Evolutionary conservation across 2,113 vertebrate species (phyloP).

Genomic region (Scophthalmus maximus): DNA sequence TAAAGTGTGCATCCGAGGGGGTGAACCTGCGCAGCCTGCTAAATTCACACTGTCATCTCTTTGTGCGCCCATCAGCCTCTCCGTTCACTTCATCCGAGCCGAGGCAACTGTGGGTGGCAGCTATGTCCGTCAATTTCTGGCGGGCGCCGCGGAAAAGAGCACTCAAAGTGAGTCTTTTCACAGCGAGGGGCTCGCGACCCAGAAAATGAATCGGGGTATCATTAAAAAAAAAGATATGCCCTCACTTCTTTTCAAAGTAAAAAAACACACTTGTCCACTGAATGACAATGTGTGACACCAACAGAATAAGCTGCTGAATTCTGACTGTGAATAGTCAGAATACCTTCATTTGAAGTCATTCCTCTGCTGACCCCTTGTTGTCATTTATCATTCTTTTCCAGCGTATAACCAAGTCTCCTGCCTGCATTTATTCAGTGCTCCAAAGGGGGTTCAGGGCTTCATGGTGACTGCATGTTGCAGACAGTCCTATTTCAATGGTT

Average conservation of each 20-base stretch:
- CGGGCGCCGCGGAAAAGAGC: neutral
- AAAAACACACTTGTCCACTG: neutral
- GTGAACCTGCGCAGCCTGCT: constrained; percentile 14
- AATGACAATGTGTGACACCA: neutral
- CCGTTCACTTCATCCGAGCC: neutral
- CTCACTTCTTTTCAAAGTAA: constrained; percentile 11
- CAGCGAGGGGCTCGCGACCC: neutral
- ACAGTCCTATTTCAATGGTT: constrained; percentile 34
- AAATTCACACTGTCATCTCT: constrained; percentile 22
- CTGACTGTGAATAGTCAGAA: neutral
- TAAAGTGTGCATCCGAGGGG: no score
- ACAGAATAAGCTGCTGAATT: neutral
- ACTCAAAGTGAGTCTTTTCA: neutral
- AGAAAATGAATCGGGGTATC: constrained; percentile 6
- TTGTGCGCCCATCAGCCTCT: neutral
- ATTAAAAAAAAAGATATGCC: neutral
- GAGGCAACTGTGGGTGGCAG: neutral
- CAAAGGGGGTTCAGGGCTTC: constrained; percentile 22
- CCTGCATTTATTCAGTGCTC: neutral
- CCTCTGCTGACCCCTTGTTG: neutral
- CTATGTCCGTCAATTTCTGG: neutral
- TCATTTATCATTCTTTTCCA: constrained; percentile 21
- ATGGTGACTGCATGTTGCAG: constrained; percentile 14
- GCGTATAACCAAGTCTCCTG: neutral
- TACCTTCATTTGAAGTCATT: neutral